phyloP scores from a whole-genome alignment of 2,113 vertebrate species.

The Bufo gargarizans region DNA sequence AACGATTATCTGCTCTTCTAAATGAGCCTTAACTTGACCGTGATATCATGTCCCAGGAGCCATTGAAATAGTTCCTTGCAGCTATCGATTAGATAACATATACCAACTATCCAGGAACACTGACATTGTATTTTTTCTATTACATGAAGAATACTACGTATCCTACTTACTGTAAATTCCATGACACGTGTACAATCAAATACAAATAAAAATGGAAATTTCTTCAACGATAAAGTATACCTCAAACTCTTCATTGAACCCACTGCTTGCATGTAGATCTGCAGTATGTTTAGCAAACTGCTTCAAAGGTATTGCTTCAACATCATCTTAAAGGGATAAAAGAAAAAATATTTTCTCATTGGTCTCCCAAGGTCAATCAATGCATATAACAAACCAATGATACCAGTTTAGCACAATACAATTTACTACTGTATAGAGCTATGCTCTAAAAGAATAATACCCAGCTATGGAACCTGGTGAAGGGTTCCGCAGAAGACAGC shows the following conservation, averaged over 20 bases:
- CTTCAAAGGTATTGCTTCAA: conserved; percentile 82
- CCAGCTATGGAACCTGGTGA: no score
- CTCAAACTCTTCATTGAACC: conserved; percentile 94
- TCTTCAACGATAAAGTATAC: conserved; percentile 70
- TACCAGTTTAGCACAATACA: background rate
- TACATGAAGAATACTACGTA: no score
- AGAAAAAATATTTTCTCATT: conserved; percentile 15
- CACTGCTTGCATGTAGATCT: conserved; percentile 86
- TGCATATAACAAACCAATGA: background rate
- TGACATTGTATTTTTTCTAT: no score
- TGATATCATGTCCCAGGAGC: no score
- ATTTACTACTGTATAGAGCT: background rate
- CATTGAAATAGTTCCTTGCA: no score
- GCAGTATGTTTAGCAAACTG: conserved; percentile 90
- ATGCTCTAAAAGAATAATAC: no score
- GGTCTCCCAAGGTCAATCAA: background rate
- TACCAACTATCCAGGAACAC: background rate
- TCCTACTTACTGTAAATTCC: background rate
- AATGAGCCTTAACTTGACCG: no score
- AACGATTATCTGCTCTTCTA: no score
- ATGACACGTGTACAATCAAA: background rate
- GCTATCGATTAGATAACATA: no score
- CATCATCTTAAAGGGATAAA: conserved; percentile 77
- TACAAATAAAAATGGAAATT: background rate
- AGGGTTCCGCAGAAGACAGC: background rate